phyloP scores from a whole-genome alignment of 2,113 vertebrate species.

The Macheiramphus alcinus region DNA sequence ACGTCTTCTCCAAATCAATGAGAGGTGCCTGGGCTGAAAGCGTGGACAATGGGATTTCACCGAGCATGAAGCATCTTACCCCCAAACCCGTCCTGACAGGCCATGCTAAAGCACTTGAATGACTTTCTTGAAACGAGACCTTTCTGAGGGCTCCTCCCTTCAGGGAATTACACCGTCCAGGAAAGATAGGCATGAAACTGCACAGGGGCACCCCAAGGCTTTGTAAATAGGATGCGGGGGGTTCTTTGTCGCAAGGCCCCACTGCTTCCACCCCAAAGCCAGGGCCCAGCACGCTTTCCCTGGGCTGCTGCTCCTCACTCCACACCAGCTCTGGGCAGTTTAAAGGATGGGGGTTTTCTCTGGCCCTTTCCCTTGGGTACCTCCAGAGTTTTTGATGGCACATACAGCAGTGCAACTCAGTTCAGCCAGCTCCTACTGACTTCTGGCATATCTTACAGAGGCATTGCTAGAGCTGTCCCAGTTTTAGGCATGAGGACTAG shows the following conservation, averaged over 20 bases:
- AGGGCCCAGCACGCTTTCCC: neutral
- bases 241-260: neutral
- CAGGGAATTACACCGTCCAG: neutral
- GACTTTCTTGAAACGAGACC: conserved; percentile 40
- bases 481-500: neutral
- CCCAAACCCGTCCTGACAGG: conserved; percentile 41
- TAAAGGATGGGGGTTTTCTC: neutral
- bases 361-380: neutral
- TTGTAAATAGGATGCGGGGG: neutral
- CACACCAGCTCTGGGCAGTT: neutral
- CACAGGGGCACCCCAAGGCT: neutral
- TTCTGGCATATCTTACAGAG: neutral
- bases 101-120: conserved; percentile 41
- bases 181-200: conserved; percentile 17
- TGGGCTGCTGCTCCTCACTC: neutral
- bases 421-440: neutral
- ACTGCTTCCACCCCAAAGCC: neutral
- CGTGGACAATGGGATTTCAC: conserved; percentile 57
- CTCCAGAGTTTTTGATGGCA: neutral
- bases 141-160: neutral
- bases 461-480: neutral
- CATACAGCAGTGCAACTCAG: rapidly evolving
- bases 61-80: conserved; percentile 26
- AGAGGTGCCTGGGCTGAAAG: conserved; percentile 7
- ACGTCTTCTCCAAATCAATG: conserved; percentile 52